phyloP scores from a whole-genome alignment of 2,888 invertebrate species.

The Pyrochroa serraticornis region DNA sequence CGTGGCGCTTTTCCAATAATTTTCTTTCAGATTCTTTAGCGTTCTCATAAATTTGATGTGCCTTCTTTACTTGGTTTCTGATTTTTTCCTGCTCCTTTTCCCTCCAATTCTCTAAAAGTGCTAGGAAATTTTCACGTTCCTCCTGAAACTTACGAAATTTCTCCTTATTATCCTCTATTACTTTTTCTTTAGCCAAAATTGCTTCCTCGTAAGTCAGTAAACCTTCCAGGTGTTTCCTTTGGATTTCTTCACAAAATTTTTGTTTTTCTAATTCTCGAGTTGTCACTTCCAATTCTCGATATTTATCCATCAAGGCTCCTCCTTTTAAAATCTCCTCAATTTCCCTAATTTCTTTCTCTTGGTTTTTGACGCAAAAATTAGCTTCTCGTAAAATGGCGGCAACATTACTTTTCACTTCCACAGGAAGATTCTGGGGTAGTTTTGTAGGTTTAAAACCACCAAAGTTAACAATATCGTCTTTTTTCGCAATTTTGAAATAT shows the following conservation, averaged over 20 bases:
- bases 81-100: constrained; percentile 60
- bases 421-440: constrained; percentile 31
- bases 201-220: constrained; percentile 67
- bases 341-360: constrained; percentile 61
- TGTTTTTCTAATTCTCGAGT: constrained; percentile 60
- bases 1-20: constrained; percentile 63
- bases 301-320: constrained; percentile 56
- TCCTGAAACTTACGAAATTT: constrained; percentile 61
- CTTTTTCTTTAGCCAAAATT: constrained; percentile 62
- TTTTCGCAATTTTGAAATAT: constrained; percentile 15
- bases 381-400: constrained; percentile 63
- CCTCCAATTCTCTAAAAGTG: constrained; percentile 62
- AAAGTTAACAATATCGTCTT: constrained; percentile 5
- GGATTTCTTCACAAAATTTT: constrained; percentile 61
- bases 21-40: constrained; percentile 62
- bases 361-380: constrained; percentile 58
- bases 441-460: constrained; percentile 27
- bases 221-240: constrained; percentile 65
- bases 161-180: constrained; percentile 59
- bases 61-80: constrained; percentile 59
- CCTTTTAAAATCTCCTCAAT: constrained; percentile 60
- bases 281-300: constrained; percentile 59
- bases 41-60: constrained; percentile 57
- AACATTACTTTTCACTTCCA: constrained; percentile 58
- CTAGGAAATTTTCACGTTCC: constrained; percentile 60